Evolutionary conservation across 1,140 invertebrate genomes (phyloP).

Genomic region (Acromyrmex charruanus): DNA sequence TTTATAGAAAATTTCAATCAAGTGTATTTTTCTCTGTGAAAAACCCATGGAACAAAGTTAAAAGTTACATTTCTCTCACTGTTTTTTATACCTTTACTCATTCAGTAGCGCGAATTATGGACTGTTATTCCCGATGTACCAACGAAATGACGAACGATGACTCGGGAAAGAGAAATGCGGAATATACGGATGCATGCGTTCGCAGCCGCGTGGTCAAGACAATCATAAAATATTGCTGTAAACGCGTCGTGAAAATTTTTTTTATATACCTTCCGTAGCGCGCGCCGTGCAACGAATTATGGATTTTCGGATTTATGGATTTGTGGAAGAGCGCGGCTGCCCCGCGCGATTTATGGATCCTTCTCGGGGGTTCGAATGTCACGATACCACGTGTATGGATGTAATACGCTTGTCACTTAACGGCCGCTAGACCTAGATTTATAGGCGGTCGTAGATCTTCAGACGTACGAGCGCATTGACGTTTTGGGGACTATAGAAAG

Average conservation of each 20-base stretch:
- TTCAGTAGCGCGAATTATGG: conserved; percentile 18
- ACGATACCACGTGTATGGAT: conserved; percentile 62
- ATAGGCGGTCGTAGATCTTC: conserved; percentile 56
- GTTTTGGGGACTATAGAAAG: conserved; percentile 55
- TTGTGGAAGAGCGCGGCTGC: conserved; percentile 49
- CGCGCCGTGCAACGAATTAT: conserved; percentile 52
- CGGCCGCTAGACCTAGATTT: conserved; percentile 49
- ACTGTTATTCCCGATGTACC: conserved; percentile 5
- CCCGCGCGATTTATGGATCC: conserved; percentile 54
- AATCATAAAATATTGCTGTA: conserved; percentile 65
- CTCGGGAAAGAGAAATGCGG: conserved; percentile 31
- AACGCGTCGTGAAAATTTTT: conserved; percentile 58
- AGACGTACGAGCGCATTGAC: conserved; percentile 37
- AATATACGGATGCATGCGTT: conserved; percentile 36
- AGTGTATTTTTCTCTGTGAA: neutral
- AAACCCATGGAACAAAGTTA: neutral
- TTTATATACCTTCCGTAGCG: conserved; percentile 46
- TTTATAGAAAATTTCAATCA: neutral
- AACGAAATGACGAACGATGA: conserved; percentile 58
- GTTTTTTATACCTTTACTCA: neutral
- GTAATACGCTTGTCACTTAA: conserved; percentile 65
- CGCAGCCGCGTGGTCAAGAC: conserved; percentile 58
- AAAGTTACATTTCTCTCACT: neutral
- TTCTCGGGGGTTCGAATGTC: conserved; percentile 62
- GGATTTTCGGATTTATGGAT: conserved; percentile 65